Evolutionary conservation across 2,888 invertebrate species (phyloP), one percentile per base, ranked within the genome.

Genomic region (Tenthredo livida): DNA sequence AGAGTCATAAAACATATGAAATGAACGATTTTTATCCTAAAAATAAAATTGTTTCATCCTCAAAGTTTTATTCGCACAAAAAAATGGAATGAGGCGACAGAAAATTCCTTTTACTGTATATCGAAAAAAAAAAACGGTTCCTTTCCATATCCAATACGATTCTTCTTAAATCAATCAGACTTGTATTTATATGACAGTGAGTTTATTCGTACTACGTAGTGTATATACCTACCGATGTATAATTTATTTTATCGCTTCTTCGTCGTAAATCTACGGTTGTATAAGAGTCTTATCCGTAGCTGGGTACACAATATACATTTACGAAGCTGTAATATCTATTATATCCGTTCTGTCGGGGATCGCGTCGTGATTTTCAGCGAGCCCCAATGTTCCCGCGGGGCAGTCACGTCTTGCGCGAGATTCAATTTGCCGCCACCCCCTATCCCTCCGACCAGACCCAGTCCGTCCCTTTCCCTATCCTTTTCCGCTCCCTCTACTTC

Each of bases 381-480:
- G 89, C 89, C 84, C 88, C 89, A 89, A 88, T 89, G 89, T 89
- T 90, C 91, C 91, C 91, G 88, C 88, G 90, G 83, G 92, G 91
- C 90, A 89, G 91, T 92, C 92, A 92, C 91, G 91, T 92, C 91
- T 91, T 90, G 88, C 89, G 89, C 91, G 91, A 91, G 91, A 92
- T 92, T 92, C 92, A 91, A 92, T 92, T 92, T 92, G 91, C 92
- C 90, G 90, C 89, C 88, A 90, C 90, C 88, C 88, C 70, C 84
- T 61, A 21, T 70, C 25, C 84, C 72, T 84, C 70, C 80, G 47
- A 9, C 72, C 40, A 37, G n/a, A 58, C 84, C 85, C 85, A n/a
- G n/a, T 85, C 80, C 86, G 12, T 58, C 78, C 78, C 61, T 80
- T 80, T 33, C 58, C 21, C 50, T 58, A 10, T 25, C 83, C 29